Percentiles rank a stretch among this genome's conserved stretches.
phyloP scores from a whole-genome alignment of 2,888 invertebrate genomes.

The Cantharis flavilabris region DNA sequence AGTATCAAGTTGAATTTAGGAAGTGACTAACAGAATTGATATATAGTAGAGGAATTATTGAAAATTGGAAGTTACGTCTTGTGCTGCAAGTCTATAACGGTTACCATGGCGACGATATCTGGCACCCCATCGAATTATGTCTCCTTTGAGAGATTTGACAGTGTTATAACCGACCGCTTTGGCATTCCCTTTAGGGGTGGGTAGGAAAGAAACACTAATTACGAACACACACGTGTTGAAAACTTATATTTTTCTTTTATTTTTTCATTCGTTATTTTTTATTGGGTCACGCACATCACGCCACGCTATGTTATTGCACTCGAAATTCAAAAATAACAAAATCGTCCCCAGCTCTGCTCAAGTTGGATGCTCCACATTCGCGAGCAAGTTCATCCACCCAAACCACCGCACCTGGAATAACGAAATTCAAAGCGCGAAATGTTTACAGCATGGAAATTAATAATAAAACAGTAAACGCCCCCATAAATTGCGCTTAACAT shows the following conservation, averaged over 20 bases:
- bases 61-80: constrained; percentile 24
- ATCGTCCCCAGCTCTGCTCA: not conserved
- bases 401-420: not conserved
- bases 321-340: not conserved
- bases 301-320: not conserved
- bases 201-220: constrained; percentile 14
- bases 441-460: not conserved
- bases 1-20: constrained; percentile 12
- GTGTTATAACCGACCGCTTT: constrained; percentile 16
- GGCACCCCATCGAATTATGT: constrained; percentile 26
- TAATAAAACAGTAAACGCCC: not conserved
- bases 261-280: not conserved
- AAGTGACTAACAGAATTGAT: constrained; percentile 15
- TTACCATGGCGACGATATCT: constrained; percentile 26
- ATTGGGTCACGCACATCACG: not conserved
- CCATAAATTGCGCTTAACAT: not conserved
- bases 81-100: constrained; percentile 10
- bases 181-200: constrained; percentile 5
- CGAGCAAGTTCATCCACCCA: not conserved
- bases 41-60: constrained; percentile 19
- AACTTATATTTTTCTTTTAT: not conserved
- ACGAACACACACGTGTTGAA: not conserved
- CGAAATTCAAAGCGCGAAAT: not conserved
- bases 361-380: not conserved
- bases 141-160: constrained; percentile 23